A percentile compares a stretch with the other conserved stretches of the same genome.
Conservation (phyloP, 2,113 vertebrate species). For the Bothrops jararaca region DNA sequence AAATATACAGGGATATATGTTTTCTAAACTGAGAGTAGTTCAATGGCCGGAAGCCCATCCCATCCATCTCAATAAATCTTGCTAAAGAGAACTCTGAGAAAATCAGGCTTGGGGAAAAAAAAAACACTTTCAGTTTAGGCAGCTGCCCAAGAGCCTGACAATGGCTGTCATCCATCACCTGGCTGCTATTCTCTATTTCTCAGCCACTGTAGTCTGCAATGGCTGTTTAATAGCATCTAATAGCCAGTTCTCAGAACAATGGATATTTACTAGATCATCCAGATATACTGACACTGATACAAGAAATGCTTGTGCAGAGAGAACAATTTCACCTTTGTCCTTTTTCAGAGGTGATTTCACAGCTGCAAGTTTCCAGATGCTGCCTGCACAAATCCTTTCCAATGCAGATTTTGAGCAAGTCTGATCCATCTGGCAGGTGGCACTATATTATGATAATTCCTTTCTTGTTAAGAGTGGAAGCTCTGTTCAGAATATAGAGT, state of each 20-base stretch:
- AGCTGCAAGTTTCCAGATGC: constrained; percentile 45
- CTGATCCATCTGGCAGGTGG: constrained; percentile 35
- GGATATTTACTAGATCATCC: background rate
- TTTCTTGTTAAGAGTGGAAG: constrained; percentile 16
- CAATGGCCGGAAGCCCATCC: background rate
- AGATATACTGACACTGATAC: background rate
- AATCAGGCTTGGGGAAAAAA: background rate
- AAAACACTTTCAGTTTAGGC: background rate
- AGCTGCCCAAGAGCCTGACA: background rate
- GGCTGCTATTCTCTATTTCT: background rate
- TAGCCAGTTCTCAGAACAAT: background rate
- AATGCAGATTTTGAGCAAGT: constrained; percentile 19
- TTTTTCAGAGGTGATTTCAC: constrained; percentile 13
- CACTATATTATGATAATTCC: background rate
- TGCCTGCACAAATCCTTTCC: constrained; percentile 10
- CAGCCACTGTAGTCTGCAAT: background rate
- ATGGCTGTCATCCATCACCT: background rate
- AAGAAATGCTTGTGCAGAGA: background rate
- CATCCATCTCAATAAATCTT: background rate
- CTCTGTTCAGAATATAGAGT: constrained; percentile 28
- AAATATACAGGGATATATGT: background rate
- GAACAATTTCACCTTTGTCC: background rate
- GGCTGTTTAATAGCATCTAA: background rate
- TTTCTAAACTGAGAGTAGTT: background rate
- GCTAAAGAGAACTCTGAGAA: background rate